phyloP scores from a whole-genome alignment of 2,888 invertebrate species.

The Eilema sororculum region DNA sequence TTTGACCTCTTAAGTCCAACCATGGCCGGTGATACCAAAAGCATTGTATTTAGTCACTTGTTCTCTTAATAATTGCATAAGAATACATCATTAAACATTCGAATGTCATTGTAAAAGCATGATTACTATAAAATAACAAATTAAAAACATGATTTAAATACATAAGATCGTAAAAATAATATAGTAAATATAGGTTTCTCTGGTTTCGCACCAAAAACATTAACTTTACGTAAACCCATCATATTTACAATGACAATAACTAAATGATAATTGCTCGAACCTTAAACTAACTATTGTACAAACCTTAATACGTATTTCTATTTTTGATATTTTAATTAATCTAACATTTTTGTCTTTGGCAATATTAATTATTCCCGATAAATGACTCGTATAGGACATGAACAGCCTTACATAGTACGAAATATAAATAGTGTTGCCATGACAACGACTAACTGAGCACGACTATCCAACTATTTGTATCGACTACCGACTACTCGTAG shows the following conservation, averaged over 20 bases:
- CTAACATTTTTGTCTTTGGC: slow-evolving; percentile 70
- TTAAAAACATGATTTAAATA: slow-evolving; percentile 24
- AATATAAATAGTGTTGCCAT: slow-evolving; percentile 39
- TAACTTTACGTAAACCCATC: slow-evolving; percentile 49
- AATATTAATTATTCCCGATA: slow-evolving; percentile 61
- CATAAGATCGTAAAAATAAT: slow-evolving; percentile 34
- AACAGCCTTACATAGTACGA: slow-evolving; percentile 53
- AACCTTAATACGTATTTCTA: slow-evolving; percentile 65
- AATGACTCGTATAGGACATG: slow-evolving; percentile 49
- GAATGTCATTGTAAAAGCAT: slow-evolving; percentile 15
- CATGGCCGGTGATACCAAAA: not conserved
- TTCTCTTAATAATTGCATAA: not conserved
- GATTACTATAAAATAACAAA: slow-evolving; percentile 10
- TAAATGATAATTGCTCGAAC: slow-evolving; percentile 53
- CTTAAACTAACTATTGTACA: slow-evolving; percentile 68
- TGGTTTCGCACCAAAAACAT: slow-evolving; percentile 50
- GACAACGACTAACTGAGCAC: slow-evolving; percentile 35
- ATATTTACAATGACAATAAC: slow-evolving; percentile 53
- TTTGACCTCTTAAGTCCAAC: not conserved
- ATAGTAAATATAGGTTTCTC: slow-evolving; percentile 37
- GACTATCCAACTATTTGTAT: slow-evolving; percentile 31
- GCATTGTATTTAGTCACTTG: slow-evolving; percentile 3
- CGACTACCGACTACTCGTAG: slow-evolving; percentile 32
- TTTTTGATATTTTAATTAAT: slow-evolving; percentile 56
- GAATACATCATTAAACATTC: slow-evolving; percentile 4